Evolutionary conservation across 2,113 vertebrate genomes (phyloP), one percentile per base, ranked within the genome.

Genomic region (Campylorhamphus procurvoides): DNA sequence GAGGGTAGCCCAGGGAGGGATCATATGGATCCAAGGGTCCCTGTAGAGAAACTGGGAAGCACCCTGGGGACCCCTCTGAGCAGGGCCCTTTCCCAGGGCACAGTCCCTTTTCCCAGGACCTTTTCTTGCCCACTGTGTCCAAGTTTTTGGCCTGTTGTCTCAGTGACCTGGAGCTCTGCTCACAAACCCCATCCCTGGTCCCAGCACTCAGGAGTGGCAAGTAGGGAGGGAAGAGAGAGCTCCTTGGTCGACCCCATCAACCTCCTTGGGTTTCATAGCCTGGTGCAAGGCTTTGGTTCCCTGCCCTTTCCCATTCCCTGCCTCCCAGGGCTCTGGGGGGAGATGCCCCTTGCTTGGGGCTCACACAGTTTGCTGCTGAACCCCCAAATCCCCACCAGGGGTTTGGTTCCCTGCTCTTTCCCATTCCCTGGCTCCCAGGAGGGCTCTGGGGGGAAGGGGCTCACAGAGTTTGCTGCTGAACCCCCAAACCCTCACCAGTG

Each of bases 301-400:
- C 39, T 40, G 39, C 39, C 39, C 39, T 40, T 40, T 40, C 39
- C 39, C 9, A n/a, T n/a, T n/a, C n/a, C n/a, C n/a, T n/a, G n/a
- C n/a, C n/a, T n/a, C n/a, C n/a, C n/a, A 14, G 60, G 55, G 50
- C 46, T 84, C 40, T 46, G 31, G 2, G 3, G 72, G 50, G 66
- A 35, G 27, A 3, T 35, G 68, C n/a, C 37, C 20, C 4, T 3
- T 25, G 72, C 3, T 0, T 2, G 14, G 49, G 23, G 25, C 71
- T 69, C 59, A 7, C 18, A 2, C 25, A 16, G 7, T 8, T 42
- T 22, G 49, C 1, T 53, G 27, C 49, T 77, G 42, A 42, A 68
- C 40, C 24, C 40, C 12, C 20, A 20, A 40, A 66, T 3, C 1
- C 37, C 53, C 33, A 23, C 2, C 1, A 1, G 55, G 4, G 1